Conservation (phyloP, 2,113 vertebrate genomes). For the Riparia riparia region DNA sequence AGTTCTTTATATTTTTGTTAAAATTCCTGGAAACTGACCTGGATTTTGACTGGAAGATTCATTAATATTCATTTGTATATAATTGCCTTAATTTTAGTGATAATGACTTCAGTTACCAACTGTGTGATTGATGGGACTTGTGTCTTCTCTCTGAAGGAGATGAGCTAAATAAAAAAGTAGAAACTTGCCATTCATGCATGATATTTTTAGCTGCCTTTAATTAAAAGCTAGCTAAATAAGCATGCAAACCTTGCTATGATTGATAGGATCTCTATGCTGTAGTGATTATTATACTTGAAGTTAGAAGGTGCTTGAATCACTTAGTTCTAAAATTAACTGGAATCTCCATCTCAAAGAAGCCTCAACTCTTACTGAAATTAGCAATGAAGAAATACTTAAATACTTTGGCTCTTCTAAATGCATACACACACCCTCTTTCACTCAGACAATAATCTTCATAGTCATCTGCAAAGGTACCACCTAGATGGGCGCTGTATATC, state of each 20-base stretch:
- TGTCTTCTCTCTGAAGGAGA: conserved; percentile 79
- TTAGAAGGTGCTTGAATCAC: conserved; percentile 80
- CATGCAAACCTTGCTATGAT: conserved; percentile 79
- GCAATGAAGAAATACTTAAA: conserved; percentile 1
- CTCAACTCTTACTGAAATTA: conserved; percentile 63
- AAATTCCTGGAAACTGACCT: conserved; percentile 73
- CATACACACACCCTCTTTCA: neutral
- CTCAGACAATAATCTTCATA: neutral
- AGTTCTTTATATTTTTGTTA: conserved; percentile 69
- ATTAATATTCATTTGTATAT: conserved; percentile 87
- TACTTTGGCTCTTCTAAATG: neutral
- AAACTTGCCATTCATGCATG: conserved; percentile 81
- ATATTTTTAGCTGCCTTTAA: conserved; percentile 86
- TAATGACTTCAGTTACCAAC: conserved; percentile 85
- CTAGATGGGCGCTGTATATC: neutral
- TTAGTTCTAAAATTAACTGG: conserved; percentile 77
- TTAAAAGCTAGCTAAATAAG: conserved; percentile 82
- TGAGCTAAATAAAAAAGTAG: conserved; percentile 79
- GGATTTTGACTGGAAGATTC: conserved; percentile 78
- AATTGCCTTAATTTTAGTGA: conserved; percentile 85
- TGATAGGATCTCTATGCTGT: conserved; percentile 80
- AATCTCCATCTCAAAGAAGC: conserved; percentile 65
- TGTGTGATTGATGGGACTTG: conserved; percentile 84
- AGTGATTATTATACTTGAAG: conserved; percentile 80
- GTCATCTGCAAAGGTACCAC: neutral